Evolutionary conservation across 2,113 vertebrate species (phyloP).

Genomic region (Suncus etruscus): DNA sequence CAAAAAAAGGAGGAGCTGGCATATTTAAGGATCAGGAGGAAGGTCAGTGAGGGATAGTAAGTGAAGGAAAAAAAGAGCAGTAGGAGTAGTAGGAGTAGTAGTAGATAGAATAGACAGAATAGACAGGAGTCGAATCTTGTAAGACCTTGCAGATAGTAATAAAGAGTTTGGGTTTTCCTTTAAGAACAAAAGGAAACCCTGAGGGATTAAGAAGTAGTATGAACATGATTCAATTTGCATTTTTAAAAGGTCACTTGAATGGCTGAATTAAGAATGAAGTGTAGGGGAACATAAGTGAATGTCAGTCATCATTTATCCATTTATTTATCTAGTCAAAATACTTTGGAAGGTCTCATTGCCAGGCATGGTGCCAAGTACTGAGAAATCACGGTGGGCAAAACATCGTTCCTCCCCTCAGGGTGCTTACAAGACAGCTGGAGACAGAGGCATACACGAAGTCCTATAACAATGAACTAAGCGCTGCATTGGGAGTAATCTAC

Average conservation of each 20-base stretch:
- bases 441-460: background rate
- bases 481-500: background rate
- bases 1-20: too few relatives aligned
- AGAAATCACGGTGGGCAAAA: constrained; percentile 21
- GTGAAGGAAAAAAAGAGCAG: background rate
- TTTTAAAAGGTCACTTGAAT: constrained; percentile 53
- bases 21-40: background rate
- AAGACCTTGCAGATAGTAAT: background rate
- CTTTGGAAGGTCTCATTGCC: constrained; percentile 6
- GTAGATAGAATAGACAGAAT: background rate
- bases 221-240: constrained; percentile 46
- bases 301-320: constrained; percentile 41
- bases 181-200: constrained; percentile 17
- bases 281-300: constrained; percentile 40
- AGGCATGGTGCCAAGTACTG: constrained; percentile 12
- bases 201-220: background rate
- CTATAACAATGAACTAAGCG: constrained; percentile 29
- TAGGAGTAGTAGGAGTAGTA: too few relatives aligned
- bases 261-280: constrained; percentile 38
- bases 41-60: background rate
- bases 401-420: constrained; percentile 20
- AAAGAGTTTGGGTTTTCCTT: constrained; percentile 13
- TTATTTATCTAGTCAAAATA: constrained; percentile 52
- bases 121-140: background rate
- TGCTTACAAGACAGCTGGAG: constrained; percentile 35